Evolutionary conservation across 2,888 invertebrate species (phyloP).

Genomic region (Oxystoma pomonae): DNA sequence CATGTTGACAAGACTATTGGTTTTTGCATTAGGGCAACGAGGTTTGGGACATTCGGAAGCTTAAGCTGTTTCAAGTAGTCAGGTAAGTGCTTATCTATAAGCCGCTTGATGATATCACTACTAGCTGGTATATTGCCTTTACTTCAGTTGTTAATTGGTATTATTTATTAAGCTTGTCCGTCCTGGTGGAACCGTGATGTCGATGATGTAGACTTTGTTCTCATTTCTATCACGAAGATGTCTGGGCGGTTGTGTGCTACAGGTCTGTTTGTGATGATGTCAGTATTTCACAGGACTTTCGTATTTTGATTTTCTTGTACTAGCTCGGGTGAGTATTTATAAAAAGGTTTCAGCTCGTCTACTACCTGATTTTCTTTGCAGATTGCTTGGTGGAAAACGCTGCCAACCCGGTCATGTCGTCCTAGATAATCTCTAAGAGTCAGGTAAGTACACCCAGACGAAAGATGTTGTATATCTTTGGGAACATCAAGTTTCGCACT

Average conservation of each 20-base stretch:
- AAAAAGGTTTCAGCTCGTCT: not conserved
- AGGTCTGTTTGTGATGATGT: not conserved
- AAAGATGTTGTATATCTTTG: not conserved
- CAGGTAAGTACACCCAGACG: not conserved
- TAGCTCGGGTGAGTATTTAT: not conserved
- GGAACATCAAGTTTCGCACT: not conserved
- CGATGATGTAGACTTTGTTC: not conserved
- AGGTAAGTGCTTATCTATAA: not conserved
- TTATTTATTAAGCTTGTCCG: not conserved
- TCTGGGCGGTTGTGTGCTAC: slow-evolving; percentile 1
- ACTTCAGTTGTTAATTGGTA: not conserved
- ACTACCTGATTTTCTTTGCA: not conserved
- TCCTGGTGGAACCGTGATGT: not conserved
- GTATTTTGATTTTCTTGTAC: not conserved
- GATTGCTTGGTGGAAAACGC: not conserved
- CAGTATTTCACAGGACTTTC: not conserved
- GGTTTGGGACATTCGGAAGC: not conserved
- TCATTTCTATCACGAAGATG: not conserved
- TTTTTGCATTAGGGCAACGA: not conserved
- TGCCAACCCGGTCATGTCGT: not conserved
- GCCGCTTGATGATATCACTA: not conserved
- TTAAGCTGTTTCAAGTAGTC: not conserved
- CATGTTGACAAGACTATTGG: not conserved
- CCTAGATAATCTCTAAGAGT: not conserved
- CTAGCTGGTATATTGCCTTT: not conserved